Percentiles rank a stretch among this genome's conserved stretches.
Conservation (phyloP, 2,113 vertebrate genomes). For the Rhynchopsitta pachyrhyncha region DNA sequence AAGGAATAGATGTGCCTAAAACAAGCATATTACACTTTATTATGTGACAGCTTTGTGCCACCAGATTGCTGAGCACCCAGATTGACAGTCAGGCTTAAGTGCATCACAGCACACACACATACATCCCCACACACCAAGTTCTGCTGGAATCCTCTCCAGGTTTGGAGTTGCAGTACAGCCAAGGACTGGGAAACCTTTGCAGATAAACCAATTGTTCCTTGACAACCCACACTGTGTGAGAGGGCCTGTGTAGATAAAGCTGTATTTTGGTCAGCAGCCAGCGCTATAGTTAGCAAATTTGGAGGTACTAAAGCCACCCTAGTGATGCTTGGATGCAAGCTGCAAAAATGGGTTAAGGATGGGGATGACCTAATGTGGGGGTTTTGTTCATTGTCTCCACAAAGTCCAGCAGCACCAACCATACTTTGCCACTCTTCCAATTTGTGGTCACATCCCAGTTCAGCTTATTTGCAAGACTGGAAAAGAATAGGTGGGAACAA, state of each 20-base stretch:
- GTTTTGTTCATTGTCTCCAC: background rate
- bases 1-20: background rate
- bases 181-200: background rate
- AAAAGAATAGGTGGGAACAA: background rate
- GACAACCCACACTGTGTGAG: background rate
- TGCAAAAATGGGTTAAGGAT: background rate
- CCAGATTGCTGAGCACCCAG: background rate
- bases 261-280: background rate
- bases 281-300: background rate
- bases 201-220: background rate
- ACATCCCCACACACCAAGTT: accelerated
- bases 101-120: background rate
- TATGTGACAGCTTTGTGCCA: background rate
- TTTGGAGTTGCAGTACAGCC: background rate
- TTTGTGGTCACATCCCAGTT: background rate
- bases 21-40: background rate
- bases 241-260: background rate
- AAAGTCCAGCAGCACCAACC: background rate
- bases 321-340: background rate
- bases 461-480: background rate
- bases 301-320: background rate
- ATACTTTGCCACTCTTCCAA: background rate
- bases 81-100: background rate
- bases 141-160: background rate
- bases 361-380: background rate